phyloP scores from a whole-genome alignment of 2,797 vertebrate species.

The Ctenopoma kingsleyae region DNA sequence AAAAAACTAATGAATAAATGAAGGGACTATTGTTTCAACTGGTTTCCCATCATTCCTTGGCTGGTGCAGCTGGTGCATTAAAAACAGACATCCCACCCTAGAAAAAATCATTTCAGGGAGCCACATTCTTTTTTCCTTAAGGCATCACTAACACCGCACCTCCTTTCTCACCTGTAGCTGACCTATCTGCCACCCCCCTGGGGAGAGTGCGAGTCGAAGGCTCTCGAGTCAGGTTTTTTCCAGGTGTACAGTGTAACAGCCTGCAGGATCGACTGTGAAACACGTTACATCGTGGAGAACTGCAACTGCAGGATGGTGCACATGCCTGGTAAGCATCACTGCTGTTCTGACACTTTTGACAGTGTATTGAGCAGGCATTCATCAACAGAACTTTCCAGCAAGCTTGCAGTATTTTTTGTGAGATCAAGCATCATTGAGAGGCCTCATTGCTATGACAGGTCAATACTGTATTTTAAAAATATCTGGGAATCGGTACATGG shows the following conservation, averaged over 20 bases:
- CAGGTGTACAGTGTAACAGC: slow-evolving; percentile 95
- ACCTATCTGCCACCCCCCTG: slow-evolving; percentile 97
- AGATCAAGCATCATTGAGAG: slow-evolving; percentile 24
- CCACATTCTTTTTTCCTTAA: background rate
- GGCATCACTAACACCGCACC: background rate
- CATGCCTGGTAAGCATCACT: slow-evolving; percentile 90
- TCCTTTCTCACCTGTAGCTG: slow-evolving; percentile 82
- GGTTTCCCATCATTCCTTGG: background rate
- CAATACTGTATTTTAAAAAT: slow-evolving; percentile 43
- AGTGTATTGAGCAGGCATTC: background rate
- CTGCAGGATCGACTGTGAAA: slow-evolving; percentile 98
- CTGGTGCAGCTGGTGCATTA: background rate
- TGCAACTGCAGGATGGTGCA: slow-evolving; percentile 99
- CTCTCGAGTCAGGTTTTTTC: slow-evolving; percentile 94
- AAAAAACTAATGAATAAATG: background rate
- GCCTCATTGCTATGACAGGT: slow-evolving; percentile 40
- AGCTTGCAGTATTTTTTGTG: slow-evolving; percentile 25
- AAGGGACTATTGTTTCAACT: background rate
- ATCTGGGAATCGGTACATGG: slow-evolving; percentile 25
- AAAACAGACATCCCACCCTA: background rate
- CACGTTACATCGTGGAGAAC: slow-evolving; percentile 97
- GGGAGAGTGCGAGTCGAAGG: slow-evolving; percentile 94
- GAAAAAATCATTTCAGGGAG: background rate
- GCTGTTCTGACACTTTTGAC: background rate
- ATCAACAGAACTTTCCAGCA: slow-evolving; percentile 36